Evolutionary conservation across 2,888 invertebrate species (phyloP).

Genomic region (Augochlorella aurata): DNA sequence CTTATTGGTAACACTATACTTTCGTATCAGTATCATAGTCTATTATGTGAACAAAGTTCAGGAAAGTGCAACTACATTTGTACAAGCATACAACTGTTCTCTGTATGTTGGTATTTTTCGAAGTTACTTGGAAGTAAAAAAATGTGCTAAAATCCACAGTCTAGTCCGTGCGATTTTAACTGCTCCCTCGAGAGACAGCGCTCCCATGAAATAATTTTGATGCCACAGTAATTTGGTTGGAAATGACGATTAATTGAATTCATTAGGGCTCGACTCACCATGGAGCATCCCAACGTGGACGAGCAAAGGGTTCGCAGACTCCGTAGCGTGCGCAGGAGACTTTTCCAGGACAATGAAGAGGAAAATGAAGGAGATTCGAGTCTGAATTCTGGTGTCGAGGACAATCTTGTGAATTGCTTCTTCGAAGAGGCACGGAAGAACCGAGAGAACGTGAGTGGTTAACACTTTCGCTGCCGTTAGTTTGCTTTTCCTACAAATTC

Average conservation of each 20-base stretch:
- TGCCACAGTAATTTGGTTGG: constrained; percentile 5
- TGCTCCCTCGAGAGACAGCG: not conserved
- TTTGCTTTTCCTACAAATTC: no score
- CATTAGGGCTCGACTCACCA: constrained; percentile 75
- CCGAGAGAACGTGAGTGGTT: constrained; percentile 69
- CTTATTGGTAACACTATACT: no score
- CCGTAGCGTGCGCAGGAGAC: constrained; percentile 80
- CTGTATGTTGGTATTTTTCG: not conserved
- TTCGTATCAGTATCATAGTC: not conserved
- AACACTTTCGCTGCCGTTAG: not conserved
- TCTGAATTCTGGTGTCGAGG: constrained; percentile 56
- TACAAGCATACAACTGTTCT: not conserved
- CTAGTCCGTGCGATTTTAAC: not conserved
- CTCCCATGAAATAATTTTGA: not conserved
- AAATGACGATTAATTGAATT: constrained; percentile 17
- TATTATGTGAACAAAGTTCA: not conserved
- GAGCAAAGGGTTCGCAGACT: constrained; percentile 65
- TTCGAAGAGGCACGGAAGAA: constrained; percentile 69
- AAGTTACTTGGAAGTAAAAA: not conserved
- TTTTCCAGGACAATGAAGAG: constrained; percentile 79
- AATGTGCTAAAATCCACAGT: not conserved
- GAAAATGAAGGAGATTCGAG: constrained; percentile 35
- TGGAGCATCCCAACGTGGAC: constrained; percentile 75
- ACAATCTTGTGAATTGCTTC: constrained; percentile 69
- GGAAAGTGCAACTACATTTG: not conserved